phyloP scores from a whole-genome alignment of 2,113 vertebrate species.

The Pomatostomus ruficeps region DNA sequence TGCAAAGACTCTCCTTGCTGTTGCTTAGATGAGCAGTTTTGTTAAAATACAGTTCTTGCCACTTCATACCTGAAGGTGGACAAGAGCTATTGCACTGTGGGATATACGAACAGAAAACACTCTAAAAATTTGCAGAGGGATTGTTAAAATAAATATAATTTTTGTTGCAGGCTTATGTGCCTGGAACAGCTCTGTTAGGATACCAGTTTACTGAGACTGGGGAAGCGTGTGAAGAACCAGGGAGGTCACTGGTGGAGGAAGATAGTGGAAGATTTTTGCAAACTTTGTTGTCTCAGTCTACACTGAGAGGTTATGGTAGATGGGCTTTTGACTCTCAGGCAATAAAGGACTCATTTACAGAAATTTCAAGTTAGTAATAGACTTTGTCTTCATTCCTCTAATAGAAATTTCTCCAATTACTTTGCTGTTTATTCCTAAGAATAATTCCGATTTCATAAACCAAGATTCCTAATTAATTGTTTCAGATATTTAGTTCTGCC shows the following conservation, averaged over 20 bases:
- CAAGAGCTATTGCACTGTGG: background rate
- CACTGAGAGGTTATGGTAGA: background rate
- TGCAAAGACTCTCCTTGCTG: background rate
- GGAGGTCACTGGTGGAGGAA: background rate
- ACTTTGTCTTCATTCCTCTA: background rate
- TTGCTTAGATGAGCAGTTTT: background rate
- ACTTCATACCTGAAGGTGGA: background rate
- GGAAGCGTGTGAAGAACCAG: background rate
- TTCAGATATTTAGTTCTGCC: conserved; percentile 7
- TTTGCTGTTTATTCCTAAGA: conserved; percentile 4
- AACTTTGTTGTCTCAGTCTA: background rate
- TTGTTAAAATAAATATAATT: background rate
- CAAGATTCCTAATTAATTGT: background rate
- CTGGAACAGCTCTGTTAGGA: background rate
- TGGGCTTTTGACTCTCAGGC: background rate
- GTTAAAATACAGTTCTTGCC: background rate
- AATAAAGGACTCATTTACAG: background rate
- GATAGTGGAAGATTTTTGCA: background rate
- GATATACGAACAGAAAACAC: background rate
- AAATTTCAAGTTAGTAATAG: background rate
- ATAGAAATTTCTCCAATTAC: background rate
- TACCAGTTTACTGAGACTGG: background rate
- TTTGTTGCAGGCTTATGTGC: background rate
- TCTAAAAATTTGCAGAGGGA: background rate
- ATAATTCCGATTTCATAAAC: conserved; percentile 16